phyloP scores from a whole-genome alignment of 2,797 vertebrate genomes.

The Eurystomus glaucurus region DNA sequence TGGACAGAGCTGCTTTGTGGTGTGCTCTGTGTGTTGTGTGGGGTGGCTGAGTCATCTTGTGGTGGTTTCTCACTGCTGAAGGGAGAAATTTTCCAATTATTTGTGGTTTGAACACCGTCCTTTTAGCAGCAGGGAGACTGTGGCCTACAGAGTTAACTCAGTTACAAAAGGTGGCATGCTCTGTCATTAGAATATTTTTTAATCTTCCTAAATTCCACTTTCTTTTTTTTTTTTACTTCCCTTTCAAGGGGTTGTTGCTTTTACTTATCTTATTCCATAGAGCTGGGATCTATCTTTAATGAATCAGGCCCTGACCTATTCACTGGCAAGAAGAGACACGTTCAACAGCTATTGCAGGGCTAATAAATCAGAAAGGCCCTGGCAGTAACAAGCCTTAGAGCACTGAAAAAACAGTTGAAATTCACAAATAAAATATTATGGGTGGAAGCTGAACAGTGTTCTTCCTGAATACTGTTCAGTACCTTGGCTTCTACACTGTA shows the following conservation, averaged over 20 bases:
- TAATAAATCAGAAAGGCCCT: not conserved
- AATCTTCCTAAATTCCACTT: not conserved
- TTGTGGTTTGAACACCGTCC: not conserved
- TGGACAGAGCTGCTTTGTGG: not conserved
- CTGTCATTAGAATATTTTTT: not conserved
- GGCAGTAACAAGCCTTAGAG: not conserved
- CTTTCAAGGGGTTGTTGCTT: not conserved
- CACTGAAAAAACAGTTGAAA: not conserved
- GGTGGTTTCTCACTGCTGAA: not conserved
- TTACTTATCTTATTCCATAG: not conserved
- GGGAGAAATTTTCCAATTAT: not conserved
- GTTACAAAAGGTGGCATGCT: not conserved
- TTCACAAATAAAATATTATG: not conserved
- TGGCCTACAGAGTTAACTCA: not conserved
- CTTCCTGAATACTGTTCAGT: not conserved
- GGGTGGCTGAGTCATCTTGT: accelerated
- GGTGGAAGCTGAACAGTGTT: not conserved
- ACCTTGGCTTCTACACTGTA: not conserved
- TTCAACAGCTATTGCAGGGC: not conserved
- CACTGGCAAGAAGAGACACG: not conserved
- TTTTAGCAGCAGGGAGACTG: not conserved
- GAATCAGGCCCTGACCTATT: not conserved
- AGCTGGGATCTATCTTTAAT: not conserved
- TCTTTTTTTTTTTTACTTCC: not conserved
- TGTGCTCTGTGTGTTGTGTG: accelerated